phyloP scores from a whole-genome alignment of 2,888 invertebrate species.

The Lepeophtheirus nordmannii region DNA sequence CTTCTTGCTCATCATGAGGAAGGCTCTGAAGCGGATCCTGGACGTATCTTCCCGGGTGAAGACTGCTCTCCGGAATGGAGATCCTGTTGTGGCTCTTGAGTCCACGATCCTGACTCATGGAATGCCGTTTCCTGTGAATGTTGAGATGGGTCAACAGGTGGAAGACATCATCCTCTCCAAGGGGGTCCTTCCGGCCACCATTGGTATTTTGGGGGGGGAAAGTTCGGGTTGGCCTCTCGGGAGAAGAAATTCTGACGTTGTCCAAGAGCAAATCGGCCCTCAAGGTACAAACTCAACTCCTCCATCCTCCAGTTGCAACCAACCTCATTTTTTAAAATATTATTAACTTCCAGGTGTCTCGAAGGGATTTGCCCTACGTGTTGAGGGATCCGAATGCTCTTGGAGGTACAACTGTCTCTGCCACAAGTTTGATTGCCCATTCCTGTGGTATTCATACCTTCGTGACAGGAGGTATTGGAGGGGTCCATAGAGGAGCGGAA shows the following conservation, averaged over 20 bases:
- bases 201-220: constrained; percentile 71
- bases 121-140: constrained; percentile 83
- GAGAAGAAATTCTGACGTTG: constrained; percentile 48
- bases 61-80: constrained; percentile 44
- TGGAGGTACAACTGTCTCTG: constrained; percentile 93
- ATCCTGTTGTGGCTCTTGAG: constrained; percentile 81
- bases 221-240: constrained; percentile 58
- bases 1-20: neutral
- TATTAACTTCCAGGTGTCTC: constrained; percentile 42
- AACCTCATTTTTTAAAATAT: neutral
- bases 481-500: constrained; percentile 80
- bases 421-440: constrained; percentile 71
- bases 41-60: constrained; percentile 36
- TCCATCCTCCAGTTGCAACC: no score
- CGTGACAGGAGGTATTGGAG: constrained; percentile 75
- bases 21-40: neutral
- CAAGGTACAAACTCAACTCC: constrained; percentile 45
- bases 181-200: constrained; percentile 79
- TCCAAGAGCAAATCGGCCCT: constrained; percentile 39
- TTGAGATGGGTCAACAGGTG: constrained; percentile 64
- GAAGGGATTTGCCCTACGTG: constrained; percentile 65
- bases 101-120: constrained; percentile 97
- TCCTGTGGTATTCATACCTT: constrained; percentile 66
- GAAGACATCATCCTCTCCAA: constrained; percentile 57
- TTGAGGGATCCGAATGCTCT: constrained; percentile 45